phyloP scores from a whole-genome alignment of 2,888 invertebrate genomes.

The Slavum lentiscoides region DNA sequence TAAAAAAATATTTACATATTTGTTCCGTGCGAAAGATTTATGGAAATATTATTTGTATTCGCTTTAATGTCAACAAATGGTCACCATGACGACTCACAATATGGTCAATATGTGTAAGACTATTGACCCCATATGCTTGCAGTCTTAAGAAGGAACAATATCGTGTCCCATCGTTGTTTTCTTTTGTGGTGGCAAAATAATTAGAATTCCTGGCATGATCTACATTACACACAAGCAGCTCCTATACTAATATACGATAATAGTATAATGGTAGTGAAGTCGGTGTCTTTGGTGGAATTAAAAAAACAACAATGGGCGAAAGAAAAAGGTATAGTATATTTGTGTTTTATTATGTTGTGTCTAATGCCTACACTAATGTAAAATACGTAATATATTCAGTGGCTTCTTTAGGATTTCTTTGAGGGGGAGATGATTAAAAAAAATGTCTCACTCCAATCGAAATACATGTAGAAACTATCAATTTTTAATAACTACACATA shows the following conservation, averaged over 20 bases:
- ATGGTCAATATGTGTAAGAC: conserved; percentile 48
- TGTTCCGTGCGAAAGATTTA: conserved; percentile 19
- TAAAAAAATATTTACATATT: neutral
- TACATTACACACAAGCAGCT: no score
- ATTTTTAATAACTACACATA: no score
- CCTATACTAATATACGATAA: neutral
- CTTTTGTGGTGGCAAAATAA: conserved; percentile 9
- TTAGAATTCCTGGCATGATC: neutral
- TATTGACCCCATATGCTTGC: conserved; percentile 34
- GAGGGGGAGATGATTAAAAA: no score
- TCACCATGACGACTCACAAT: conserved; percentile 31
- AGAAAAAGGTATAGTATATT: conserved; percentile 74
- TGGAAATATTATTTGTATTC: neutral
- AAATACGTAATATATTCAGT: no score
- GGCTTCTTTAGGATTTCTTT: no score
- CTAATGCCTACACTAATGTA: no score
- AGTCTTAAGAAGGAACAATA: conserved; percentile 33
- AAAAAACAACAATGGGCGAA: conserved; percentile 91
- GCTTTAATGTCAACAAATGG: conserved; percentile 44
- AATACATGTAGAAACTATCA: no score
- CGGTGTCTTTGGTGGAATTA: conserved; percentile 75
- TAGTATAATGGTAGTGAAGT: conserved; percentile 48
- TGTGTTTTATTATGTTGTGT: neutral
- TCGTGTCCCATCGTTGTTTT: conserved; percentile 25
- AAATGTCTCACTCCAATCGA: no score